A percentile compares a stretch with the other conserved stretches of the same genome.
These are phyloP conservation scores for Drosophila micromelanica DNA, from an alignment of 1,140 invertebrate species.

Conservation along the genomic window DNA sequence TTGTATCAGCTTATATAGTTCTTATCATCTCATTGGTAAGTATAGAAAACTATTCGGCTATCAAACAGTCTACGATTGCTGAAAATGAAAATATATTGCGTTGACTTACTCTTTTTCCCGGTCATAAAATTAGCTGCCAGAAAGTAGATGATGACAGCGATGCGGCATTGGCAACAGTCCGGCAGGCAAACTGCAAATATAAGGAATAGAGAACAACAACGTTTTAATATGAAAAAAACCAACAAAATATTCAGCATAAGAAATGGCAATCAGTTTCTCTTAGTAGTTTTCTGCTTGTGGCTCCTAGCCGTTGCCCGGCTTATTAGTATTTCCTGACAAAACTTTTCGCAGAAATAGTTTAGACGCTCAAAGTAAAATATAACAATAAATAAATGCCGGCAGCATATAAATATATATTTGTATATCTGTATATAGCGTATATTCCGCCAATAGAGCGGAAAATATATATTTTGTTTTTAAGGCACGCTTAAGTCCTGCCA, in stretches of 20 bases:
- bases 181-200: constrained; percentile 53
- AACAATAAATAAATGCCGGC: constrained; percentile 51
- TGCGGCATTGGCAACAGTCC: constrained; percentile 40
- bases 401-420: neutral
- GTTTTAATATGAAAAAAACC: constrained; percentile 57
- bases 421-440: neutral
- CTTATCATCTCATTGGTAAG: no score
- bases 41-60: neutral
- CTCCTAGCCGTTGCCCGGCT: constrained; percentile 26
- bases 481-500: constrained; percentile 10
- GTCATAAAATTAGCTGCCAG: constrained; percentile 50
- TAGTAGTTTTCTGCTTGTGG: constrained; percentile 2
- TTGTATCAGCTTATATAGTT: no score
- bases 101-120: constrained; percentile 38
- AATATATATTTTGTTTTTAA: constrained; percentile 7
- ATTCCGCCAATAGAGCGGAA: constrained; percentile 10
- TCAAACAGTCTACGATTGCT: neutral
- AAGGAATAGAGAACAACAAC: constrained; percentile 43
- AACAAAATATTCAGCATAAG: constrained; percentile 19
- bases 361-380: constrained; percentile 12
- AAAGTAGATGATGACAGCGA: constrained; percentile 42
- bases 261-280: constrained; percentile 36
- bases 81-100: constrained; percentile 37
- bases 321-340: constrained; percentile 60
- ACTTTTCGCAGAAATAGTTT: neutral